Evolutionary conservation across 1,140 invertebrate genomes (phyloP).

Genomic region (Drosophila nasuta): DNA sequence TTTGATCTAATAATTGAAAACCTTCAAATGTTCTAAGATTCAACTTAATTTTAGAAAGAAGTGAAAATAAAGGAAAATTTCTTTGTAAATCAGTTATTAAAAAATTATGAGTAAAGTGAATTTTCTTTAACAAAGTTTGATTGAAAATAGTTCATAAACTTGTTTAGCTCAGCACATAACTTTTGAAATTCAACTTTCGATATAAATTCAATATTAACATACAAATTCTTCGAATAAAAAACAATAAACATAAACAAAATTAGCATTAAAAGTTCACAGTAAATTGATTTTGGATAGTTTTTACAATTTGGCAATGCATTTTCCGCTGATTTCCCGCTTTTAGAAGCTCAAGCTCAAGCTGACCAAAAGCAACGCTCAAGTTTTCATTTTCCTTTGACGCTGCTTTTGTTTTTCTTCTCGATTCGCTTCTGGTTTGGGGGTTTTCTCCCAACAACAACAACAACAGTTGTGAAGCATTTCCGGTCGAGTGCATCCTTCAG

Average conservation of each 20-base stretch:
- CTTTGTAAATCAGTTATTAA: too few relatives aligned
- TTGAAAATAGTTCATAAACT: background rate
- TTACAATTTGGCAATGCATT: conserved; percentile 3
- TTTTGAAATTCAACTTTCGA: background rate
- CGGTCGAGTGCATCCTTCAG: conserved; percentile 39
- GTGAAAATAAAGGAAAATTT: too few relatives aligned
- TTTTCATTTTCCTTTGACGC: conserved; percentile 6
- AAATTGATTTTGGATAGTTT: background rate
- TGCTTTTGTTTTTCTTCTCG: conserved; percentile 9
- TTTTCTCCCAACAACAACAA: background rate
- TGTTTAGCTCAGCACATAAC: background rate
- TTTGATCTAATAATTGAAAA: too few relatives aligned
- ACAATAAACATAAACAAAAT: conserved; percentile 1
- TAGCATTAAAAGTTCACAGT: conserved; percentile 5
- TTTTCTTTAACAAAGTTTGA: background rate
- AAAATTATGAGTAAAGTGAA: background rate
- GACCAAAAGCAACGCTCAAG: conserved; percentile 6
- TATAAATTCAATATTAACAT: background rate
- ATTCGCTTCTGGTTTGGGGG: background rate
- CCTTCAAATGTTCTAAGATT: too few relatives aligned
- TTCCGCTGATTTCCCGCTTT: background rate
- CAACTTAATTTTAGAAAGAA: too few relatives aligned
- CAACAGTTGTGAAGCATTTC: conserved; percentile 32
- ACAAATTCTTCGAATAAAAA: background rate
- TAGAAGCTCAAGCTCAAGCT: background rate